Conservation (phyloP, 2,797 vertebrate genomes). For the Podarcis lilfordi region DNA sequence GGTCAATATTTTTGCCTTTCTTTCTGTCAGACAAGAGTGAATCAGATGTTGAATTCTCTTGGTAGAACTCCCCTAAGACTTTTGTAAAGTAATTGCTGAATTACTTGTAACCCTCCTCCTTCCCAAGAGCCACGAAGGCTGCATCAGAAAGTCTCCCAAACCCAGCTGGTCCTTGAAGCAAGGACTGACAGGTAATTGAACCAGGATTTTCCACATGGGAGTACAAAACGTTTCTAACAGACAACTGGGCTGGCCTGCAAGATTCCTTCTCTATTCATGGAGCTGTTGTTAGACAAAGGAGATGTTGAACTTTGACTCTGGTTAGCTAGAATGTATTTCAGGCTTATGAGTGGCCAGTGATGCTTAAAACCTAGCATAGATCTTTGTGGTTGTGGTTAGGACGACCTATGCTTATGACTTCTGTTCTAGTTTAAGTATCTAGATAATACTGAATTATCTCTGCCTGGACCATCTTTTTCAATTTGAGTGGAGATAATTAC, state of each 20-base stretch:
- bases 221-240: constrained; percentile 31
- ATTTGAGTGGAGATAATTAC: neutral
- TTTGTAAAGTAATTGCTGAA: neutral
- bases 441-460: neutral
- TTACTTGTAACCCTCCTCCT: constrained; percentile 37
- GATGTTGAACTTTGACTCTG: constrained; percentile 20
- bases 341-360: neutral
- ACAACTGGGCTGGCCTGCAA: constrained; percentile 2
- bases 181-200: constrained; percentile 44
- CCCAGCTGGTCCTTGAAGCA: constrained; percentile 36
- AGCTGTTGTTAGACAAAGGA: constrained; percentile 24
- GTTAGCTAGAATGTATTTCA: constrained; percentile 11
- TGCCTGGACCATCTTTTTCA: constrained; percentile 4
- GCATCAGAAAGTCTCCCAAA: neutral
- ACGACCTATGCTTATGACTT: constrained; percentile 37
- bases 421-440: constrained; percentile 9
- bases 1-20: neutral
- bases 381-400: constrained; percentile 13
- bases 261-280: constrained; percentile 21
- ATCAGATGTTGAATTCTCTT: constrained; percentile 8
- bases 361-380: constrained; percentile 8
- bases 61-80: constrained; percentile 38
- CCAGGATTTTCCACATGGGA: constrained; percentile 24
- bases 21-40: constrained; percentile 1
- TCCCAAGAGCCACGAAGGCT: constrained; percentile 28